A percentile compares a stretch with the other conserved stretches of the same genome.
Evolutionary conservation across 2,113 vertebrate genomes (phyloP).

Genomic region (Mungos mungo): DNA sequence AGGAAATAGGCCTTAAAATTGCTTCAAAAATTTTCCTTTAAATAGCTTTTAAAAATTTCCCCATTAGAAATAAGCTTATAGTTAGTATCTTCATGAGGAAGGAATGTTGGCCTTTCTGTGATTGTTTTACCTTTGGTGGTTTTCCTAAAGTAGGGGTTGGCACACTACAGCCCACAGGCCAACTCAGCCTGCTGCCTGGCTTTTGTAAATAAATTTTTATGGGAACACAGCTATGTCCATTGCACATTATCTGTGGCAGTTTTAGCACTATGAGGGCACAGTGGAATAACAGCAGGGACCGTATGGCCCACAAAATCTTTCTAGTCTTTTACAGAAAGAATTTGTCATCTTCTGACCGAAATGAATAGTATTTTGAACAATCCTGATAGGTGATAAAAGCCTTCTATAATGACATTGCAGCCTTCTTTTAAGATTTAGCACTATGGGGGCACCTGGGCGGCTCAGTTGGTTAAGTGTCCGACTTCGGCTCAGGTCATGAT

Average conservation of each 20-base stretch:
- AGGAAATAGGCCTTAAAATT: slow-evolving; percentile 41
- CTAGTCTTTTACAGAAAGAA: neutral
- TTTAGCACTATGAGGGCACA: neutral
- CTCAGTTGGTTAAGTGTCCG: too few species aligned
- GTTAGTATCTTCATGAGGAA: slow-evolving; percentile 25
- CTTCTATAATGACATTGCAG: neutral
- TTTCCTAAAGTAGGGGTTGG: neutral
- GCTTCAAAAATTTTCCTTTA: slow-evolving; percentile 41
- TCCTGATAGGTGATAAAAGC: neutral
- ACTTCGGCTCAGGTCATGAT: too few species aligned
- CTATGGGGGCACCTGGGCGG: neutral
- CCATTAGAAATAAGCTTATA: neutral
- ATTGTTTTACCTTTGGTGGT: neutral
- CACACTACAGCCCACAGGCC: neutral
- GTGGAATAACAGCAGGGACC: neutral
- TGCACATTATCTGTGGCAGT: neutral
- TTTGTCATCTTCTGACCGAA: neutral
- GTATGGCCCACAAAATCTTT: neutral
- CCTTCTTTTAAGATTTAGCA: neutral
- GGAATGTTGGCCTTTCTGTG: neutral
- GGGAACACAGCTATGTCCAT: neutral
- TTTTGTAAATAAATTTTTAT: slow-evolving; percentile 63
- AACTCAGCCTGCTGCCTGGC: neutral
- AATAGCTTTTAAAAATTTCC: neutral
- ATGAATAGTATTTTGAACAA: neutral